Evolutionary conservation across 2,888 invertebrate genomes (phyloP).

Genomic region (Lasioglossum figueresi): DNA sequence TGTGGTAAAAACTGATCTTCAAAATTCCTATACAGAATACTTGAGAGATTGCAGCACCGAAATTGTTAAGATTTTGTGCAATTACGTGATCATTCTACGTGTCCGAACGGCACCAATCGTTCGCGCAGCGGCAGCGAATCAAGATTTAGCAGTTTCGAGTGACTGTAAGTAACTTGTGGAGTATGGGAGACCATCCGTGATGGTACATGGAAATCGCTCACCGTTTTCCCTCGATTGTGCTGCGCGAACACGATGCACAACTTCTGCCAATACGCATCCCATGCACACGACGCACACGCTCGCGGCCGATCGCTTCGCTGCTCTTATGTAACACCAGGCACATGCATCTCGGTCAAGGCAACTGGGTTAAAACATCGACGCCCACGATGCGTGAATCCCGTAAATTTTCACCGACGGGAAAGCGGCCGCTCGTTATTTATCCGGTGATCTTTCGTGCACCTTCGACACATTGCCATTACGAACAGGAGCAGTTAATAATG

Average conservation of each 20-base stretch:
- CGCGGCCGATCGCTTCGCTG: conserved; percentile 29
- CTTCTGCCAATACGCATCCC: conserved; percentile 59
- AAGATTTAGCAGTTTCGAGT: neutral
- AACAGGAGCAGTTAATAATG: neutral
- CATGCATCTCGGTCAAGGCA: conserved; percentile 81
- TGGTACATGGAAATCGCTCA: conserved; percentile 6
- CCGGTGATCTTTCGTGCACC: neutral
- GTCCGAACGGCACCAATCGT: neutral
- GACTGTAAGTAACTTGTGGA: neutral
- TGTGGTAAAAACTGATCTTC: no score
- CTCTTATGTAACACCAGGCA: conserved; percentile 61
- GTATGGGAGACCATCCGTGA: neutral
- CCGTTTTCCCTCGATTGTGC: conserved; percentile 52
- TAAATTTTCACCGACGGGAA: conserved; percentile 30
- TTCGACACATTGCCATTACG: conserved; percentile 15
- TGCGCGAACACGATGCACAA: conserved; percentile 57
- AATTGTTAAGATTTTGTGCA: no score
- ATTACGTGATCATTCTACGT: no score
- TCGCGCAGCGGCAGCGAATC: neutral
- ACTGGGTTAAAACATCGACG: conserved; percentile 75
- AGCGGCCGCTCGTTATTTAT: conserved; percentile 1
- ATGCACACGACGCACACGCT: neutral
- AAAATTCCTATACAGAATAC: no score
- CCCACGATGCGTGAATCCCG: conserved; percentile 36
- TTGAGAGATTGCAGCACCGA: no score